Percentiles rank a stretch among this genome's conserved stretches.
These are phyloP conservation scores for Trachops cirrhosus DNA, from an alignment of 2,797 vertebrate genomes.

Conservation along the genomic window DNA sequence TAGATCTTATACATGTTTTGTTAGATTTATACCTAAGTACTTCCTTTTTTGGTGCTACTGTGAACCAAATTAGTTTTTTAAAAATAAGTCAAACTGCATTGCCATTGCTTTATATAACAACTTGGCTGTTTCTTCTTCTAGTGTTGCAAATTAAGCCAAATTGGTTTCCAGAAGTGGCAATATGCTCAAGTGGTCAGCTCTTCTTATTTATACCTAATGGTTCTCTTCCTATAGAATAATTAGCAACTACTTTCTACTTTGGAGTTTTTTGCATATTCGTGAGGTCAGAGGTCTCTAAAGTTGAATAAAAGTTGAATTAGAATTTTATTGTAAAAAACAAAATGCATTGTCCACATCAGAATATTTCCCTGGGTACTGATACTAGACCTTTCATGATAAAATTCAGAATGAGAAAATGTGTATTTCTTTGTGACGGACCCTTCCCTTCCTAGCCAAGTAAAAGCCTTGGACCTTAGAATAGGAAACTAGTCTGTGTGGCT, in stretches of 20 bases:
- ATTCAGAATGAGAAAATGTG: not conserved
- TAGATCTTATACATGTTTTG: not conserved
- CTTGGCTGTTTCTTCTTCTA: not conserved
- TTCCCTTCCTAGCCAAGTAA: not conserved
- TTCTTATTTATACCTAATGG: not conserved
- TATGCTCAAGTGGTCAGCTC: not conserved
- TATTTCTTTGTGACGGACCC: not conserved
- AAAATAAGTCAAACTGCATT: not conserved
- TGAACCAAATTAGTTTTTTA: not conserved
- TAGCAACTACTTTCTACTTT: not conserved
- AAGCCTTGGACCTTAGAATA: not conserved
- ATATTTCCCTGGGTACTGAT: not conserved
- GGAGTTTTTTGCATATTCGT: not conserved
- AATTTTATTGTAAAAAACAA: conserved; percentile 32
- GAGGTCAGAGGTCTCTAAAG: not conserved
- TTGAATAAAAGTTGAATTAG: not conserved
- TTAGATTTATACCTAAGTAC: not conserved
- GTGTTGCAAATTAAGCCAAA: conserved; percentile 14
- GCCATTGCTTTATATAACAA: not conserved
- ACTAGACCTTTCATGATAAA: not conserved
- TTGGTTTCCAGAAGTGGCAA: not conserved
- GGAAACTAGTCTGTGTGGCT: not conserved
- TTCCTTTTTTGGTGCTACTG: not conserved
- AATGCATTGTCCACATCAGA: not conserved
- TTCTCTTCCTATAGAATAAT: not conserved